Evolutionary conservation across 2,797 vertebrate genomes (phyloP).

Genomic region (Rhinella marina): DNA sequence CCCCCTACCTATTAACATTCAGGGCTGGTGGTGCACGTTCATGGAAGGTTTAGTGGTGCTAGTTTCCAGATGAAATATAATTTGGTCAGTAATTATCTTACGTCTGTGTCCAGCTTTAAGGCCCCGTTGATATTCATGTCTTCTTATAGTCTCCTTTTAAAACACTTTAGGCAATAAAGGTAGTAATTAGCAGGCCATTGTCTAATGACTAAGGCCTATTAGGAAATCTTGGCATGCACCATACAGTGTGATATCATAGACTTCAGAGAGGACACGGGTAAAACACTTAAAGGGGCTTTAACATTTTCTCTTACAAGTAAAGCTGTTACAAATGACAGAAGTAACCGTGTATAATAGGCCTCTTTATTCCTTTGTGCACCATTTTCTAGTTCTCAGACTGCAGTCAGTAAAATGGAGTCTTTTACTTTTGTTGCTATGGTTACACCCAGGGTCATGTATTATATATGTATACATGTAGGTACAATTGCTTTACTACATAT

Average conservation of each 20-base stretch:
- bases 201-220: background rate
- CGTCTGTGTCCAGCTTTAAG: background rate
- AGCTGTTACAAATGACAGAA: background rate
- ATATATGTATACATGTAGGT: background rate
- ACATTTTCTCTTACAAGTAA: background rate
- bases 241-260: background rate
- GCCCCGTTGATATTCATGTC: background rate
- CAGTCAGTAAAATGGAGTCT: background rate
- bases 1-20: background rate
- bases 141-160: background rate
- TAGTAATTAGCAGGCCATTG: conserved; percentile 2
- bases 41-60: background rate
- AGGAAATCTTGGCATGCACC: background rate
- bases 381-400: background rate
- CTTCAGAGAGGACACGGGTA: background rate
- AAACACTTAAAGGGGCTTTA: background rate
- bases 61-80: background rate
- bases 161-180: background rate
- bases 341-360: no score
- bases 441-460: background rate
- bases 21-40: background rate
- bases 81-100: background rate
- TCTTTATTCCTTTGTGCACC: background rate
- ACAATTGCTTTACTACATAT: background rate
- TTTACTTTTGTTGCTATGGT: conserved; percentile 1